phyloP scores from a whole-genome alignment of 1,140 invertebrate species.

The Eulimnadia texana region DNA sequence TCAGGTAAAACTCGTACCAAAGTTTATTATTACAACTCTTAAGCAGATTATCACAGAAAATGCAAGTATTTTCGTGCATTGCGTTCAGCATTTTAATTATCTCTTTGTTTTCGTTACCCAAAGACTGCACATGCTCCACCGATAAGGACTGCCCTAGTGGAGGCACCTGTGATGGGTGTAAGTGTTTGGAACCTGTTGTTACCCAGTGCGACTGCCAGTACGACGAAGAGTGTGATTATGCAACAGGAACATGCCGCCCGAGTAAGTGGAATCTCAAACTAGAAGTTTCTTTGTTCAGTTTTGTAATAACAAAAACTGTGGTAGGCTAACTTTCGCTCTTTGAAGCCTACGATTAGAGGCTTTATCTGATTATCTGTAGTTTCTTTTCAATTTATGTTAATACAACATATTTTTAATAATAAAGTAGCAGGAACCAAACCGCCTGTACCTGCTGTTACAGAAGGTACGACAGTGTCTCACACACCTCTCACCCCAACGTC shows the following conservation, averaged over 20 bases:
- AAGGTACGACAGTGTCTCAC: not conserved
- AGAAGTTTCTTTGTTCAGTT: not conserved
- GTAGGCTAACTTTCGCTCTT: not conserved
- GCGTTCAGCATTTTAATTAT: no score
- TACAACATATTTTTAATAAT: not conserved
- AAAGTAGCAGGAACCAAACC: not conserved
- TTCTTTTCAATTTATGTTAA: not conserved
- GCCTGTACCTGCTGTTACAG: not conserved
- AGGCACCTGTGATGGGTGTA: slow-evolving; percentile 47
- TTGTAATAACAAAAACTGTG: not conserved
- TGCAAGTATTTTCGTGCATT: no score
- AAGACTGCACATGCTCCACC: slow-evolving; percentile 50
- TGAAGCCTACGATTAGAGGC: not conserved
- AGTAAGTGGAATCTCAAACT: not conserved
- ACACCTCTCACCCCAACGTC: not conserved
- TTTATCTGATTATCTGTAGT: not conserved
- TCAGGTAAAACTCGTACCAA: slow-evolving; percentile 27
- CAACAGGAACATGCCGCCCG: not conserved
- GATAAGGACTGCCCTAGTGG: slow-evolving; percentile 41
- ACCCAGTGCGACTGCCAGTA: slow-evolving; percentile 2
- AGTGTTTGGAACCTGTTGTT: not conserved
- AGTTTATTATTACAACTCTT: slow-evolving; percentile 12
- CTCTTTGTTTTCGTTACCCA: slow-evolving; percentile 22
- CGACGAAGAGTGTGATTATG: not conserved
- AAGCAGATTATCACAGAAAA: no score